Evolutionary conservation across 1,140 invertebrate species (phyloP), one percentile per base, ranked within the genome.

Genomic region (Aphelenchoides fujianensis): DNA sequence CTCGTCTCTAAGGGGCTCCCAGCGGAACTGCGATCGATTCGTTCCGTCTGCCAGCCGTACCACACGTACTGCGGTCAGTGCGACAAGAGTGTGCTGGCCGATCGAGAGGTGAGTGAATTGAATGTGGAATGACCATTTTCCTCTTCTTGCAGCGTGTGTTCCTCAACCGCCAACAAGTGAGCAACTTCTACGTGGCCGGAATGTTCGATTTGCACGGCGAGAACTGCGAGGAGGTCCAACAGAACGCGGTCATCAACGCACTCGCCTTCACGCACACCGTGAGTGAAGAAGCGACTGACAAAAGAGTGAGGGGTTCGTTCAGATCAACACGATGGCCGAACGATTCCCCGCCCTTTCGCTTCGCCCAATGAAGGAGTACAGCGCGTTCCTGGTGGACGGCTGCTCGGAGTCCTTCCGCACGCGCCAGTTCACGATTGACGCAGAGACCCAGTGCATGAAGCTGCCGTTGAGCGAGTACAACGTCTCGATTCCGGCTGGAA

Each of bases 121-220:
- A 68, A 66, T 73, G 2, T 16, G 35, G 34, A 67, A 67, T 69
- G n/a, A 35, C 41, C 69, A 69, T 69, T 12, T 69, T 30, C 9
- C 12, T 70, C 2, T 66, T 2, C 16, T 69, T 71, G 27, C 68
- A 72, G 68, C 31, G 23, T 36, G 32, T 71, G 16, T 74, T 73
- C 31, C n/a, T 74, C 0, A 69, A 69, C 30, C 12, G 12, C 68
- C 72, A 64, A 68, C 72, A 66, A 67, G 72, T 61, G 55, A 2
- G 9, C 41, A 27, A 63, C 80, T 55, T 82, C 12, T 82, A 80
- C 53, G 28, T 82, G 3, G 68, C 75, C n/a, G 81, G 77, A 19
- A 61, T 82, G 32, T 82, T 82, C 62, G 82, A 82, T 62, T 72
- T 81, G 3, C 81, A 84, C 64, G 82, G 82, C 0, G 55, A 67